Base-by-base conservation (phyloP, 2,888 invertebrate genomes). In the Plutella xylostella region DNA sequence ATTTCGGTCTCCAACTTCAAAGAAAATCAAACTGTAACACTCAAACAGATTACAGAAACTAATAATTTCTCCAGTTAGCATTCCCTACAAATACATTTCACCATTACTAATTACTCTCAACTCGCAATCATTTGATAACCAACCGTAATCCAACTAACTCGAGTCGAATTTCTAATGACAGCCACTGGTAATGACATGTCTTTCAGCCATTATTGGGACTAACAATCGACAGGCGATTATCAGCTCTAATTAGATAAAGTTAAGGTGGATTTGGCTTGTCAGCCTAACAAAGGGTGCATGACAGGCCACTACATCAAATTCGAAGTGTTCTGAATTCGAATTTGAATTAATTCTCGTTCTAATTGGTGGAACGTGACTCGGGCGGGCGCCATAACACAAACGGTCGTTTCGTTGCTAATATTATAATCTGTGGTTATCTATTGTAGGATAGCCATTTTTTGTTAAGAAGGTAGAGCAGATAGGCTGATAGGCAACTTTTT, bases 291-390 rank as follows among this genome's bases (percentile, higher is more conserved):
- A 52, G 49, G 56, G 54, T 61, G 62, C 61, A 64, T 68, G 77
- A 75, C 77, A 74, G 65, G 63, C 72, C 77, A 78, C 77, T 82
- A 78, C 73, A 77, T 83, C 82, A 83, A 78, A 76, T 74, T 80
- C 72, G 77, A n/a, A 82, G 80, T 72, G 78, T 74, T 77, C 78
- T 68, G 73, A 79, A 80, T 82, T 79, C 72, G 70, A 80, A 80
- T 82, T 79, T 72, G 70, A 80, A 79, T 80, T 78, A 79, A 79
- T 78, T 76, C 70, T 21, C n/a, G 39, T 22, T 35, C 78, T 83
- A 82, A 83, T 83, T 83, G 82, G 79, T 65, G 79, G 65, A 67
- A 78, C 82, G 80, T 79, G 78, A 77, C 76, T 75, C 65, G 63
- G 55, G 38, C 19, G 14, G n/a, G 44, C 28, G 11, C 41, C n/a